Conservation (phyloP, 2,113 vertebrate species). For the Cebus imitator region DNA sequence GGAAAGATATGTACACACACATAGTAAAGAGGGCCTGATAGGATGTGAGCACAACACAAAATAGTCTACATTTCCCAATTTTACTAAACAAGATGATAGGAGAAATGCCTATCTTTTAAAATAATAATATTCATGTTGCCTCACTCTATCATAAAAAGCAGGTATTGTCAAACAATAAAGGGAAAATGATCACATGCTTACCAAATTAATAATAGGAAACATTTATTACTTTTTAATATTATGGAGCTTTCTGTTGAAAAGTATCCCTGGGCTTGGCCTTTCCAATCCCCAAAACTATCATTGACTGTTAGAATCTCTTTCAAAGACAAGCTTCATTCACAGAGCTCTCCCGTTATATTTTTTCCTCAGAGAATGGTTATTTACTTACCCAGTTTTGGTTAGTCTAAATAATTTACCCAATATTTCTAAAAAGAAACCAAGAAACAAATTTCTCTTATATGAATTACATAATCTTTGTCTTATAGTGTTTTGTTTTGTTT, state of each 20-base stretch:
- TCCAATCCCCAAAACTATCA: neutral
- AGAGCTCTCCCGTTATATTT: neutral
- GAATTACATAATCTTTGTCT: neutral
- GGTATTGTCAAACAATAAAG: neutral
- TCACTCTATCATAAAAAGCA: neutral
- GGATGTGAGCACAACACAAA: neutral
- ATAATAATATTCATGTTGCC: neutral
- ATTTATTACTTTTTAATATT: conserved; percentile 35
- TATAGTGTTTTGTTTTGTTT: neutral
- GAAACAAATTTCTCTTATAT: neutral
- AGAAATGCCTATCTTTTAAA: neutral
- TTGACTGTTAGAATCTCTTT: neutral
- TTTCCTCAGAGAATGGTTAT: neutral
- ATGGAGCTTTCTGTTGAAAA: neutral
- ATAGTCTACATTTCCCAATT: neutral
- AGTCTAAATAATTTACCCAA: neutral
- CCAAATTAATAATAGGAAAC: neutral
- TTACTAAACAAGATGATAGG: neutral
- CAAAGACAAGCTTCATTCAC: neutral
- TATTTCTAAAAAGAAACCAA: neutral
- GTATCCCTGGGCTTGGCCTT: neutral
- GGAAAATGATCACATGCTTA: neutral
- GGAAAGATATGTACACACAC: neutral
- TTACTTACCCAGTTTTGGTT: neutral
- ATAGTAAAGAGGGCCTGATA: neutral